phyloP scores from a whole-genome alignment of 2,888 invertebrate species.

The Papilio gigon region DNA sequence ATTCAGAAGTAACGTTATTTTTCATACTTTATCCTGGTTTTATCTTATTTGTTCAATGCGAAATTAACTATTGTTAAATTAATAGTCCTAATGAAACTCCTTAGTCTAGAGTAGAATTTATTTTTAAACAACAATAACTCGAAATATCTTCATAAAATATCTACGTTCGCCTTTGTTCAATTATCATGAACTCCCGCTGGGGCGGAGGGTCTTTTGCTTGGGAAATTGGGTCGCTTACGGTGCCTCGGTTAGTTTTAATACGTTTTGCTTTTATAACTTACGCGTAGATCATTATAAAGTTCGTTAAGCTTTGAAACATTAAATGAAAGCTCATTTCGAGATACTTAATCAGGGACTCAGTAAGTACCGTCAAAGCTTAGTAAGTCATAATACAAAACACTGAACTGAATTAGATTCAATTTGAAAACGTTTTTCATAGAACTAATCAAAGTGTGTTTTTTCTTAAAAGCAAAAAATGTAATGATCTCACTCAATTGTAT shows the following conservation, averaged over 20 bases:
- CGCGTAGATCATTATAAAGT: not conserved
- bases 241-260: slow-evolving; percentile 6
- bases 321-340: not conserved
- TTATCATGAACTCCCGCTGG: slow-evolving; percentile 19
- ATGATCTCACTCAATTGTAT: too few relatives aligned
- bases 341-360: too few relatives aligned
- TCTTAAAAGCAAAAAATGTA: too few relatives aligned
- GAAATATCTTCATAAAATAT: slow-evolving; percentile 6
- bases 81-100: not conserved
- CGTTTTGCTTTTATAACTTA: not conserved
- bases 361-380: too few relatives aligned
- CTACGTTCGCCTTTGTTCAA: not conserved
- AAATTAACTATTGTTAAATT: too few relatives aligned
- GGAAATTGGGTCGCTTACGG: slow-evolving; percentile 19
- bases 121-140: not conserved
- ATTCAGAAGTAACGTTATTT: too few relatives aligned
- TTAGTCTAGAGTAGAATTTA: not conserved
- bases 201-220: slow-evolving; percentile 16
- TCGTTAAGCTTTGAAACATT: not conserved
- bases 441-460: too few relatives aligned
- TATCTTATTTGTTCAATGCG: too few relatives aligned
- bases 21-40: too few relatives aligned
- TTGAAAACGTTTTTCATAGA: too few relatives aligned
- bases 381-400: too few relatives aligned
- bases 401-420: too few relatives aligned